Conservation (phyloP, 1,140 invertebrate genomes). For the Drosophila teissieri region DNA sequence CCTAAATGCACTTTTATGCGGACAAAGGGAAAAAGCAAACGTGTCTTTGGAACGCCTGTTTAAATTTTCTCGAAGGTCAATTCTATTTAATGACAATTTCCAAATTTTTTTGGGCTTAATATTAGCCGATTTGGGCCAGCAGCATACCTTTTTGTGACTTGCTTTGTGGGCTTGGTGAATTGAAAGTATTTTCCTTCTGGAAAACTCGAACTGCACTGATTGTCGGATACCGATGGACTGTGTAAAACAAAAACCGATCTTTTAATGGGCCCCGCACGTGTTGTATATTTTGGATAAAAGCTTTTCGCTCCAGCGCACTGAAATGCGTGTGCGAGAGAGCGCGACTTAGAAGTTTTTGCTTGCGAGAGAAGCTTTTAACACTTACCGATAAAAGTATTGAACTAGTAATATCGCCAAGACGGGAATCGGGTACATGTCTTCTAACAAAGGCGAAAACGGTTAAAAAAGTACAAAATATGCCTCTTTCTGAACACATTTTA, state of each 20-base stretch:
- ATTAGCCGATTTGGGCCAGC: constrained; percentile 8
- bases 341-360: constrained; percentile 43
- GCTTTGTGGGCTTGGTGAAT: background rate
- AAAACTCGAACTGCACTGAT: constrained; percentile 33
- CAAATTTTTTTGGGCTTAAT: background rate
- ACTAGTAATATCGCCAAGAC: too few species aligned
- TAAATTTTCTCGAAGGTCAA: background rate
- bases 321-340: constrained; percentile 23
- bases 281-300: constrained; percentile 50
- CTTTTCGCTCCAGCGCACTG: constrained; percentile 25
- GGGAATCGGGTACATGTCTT: too few species aligned
- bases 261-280: constrained; percentile 32
- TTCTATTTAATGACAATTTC: background rate
- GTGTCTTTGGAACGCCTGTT: constrained; percentile 2
- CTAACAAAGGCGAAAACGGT: too few species aligned
- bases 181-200: constrained; percentile 2
- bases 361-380: constrained; percentile 24
- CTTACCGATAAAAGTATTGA: constrained; percentile 4
- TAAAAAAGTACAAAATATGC: too few species aligned
- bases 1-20: background rate
- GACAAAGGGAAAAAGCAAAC: constrained; percentile 1
- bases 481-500: too few species aligned
- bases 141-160: constrained; percentile 45
- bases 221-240: constrained; percentile 30
- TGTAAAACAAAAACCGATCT: constrained; percentile 11